Base-by-base conservation (phyloP, 2,113 vertebrate species). In the Pseudopodoces humilis region DNA sequence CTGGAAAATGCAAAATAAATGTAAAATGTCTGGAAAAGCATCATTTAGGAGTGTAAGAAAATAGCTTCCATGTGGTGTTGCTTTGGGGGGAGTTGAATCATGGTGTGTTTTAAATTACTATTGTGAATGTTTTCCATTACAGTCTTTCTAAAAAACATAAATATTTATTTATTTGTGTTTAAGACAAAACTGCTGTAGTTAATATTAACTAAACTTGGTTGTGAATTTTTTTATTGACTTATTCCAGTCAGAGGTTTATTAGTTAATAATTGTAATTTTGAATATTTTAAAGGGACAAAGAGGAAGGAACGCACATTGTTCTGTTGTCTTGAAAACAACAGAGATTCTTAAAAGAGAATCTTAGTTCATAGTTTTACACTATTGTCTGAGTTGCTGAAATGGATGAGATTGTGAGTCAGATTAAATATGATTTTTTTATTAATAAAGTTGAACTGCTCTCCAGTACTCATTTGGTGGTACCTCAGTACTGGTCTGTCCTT, bases 21-120 rank as follows among this genome's bases (percentile, higher is more conserved):
- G 33, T 88, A 80, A 94, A 90, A 90, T 94, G 35, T 69, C 78
- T 92, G 88, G 67, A 84, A 93, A 94, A 89, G 28, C 35, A 78
- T 67, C 77, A 58, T 1, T 90, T 91, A 90, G 75, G 43, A 88
- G 72, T 62, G 62, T 93, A 77, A 88, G 86, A 89, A 87, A 93
- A 92, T 58, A 93, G 27, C 56, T 95, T 83, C 28, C 46, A 7
- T 74, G 28, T 49, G 64, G 71, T 56, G 20, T 55, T 50, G 24
- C 63, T 24, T 6, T 39, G 22, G 15, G 43, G 41, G 49, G 8
- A 84, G 23, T 80, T 65, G 31, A 77, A 77, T 69, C 16, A 21
- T 30, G 41, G 10, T 27, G 35, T 82, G 35, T 84, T 92, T 83
- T 50, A 80, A 91, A 70, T 94, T 6, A 75, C 15, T 56, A 4